Evolutionary conservation across 2,113 vertebrate species (phyloP), one percentile per base, ranked within the genome.

Genomic region (Corythoichthys intestinalis): DNA sequence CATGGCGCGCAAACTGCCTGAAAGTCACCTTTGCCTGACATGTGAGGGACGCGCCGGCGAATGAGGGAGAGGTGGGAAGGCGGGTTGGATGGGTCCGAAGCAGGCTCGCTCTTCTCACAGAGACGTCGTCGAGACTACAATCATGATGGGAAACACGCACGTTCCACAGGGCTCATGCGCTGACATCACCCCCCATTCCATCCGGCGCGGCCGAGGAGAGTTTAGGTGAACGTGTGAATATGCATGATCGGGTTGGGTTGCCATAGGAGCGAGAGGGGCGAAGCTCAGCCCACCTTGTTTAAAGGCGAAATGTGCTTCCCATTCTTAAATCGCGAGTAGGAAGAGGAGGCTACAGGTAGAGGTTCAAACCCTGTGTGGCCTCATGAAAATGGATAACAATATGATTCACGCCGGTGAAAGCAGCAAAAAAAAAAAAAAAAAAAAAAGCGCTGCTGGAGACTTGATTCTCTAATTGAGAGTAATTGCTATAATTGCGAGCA

Each of bases 171-270:
- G 90, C 38, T 53, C 39, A 44, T 20, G 50, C 91, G 93, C 92
- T 91, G 93, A 88, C 94, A 93, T 94, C 94, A 92, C 92, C 88
- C 90, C 89, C 90, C 41, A 5, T 90, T 93, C 92, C 92, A 92
- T 91, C 61, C 61, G 35, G 56, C 34, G 11, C 41, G 6, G n/a
- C 44, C 44, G 61, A 58, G 78, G 61, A 90, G 93, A 92, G 90
- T 84, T 90, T 92, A 85, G 92, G 90, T 83, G 86, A 83, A 66
- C 82, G 89, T 90, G 89, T 93, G 93, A 94, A 95, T 95, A 94
- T 96, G 94, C 94, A 94, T 93, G 92, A 93, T 94, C 92, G 88
- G 90, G 92, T 90, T 90, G 93, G 92, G 95, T 98, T 95, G 95
- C 94, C 94, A 96, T 96, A 96, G 96, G 90, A 97, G 95, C 95